phyloP scores from a whole-genome alignment of 2,113 vertebrate genomes.

The Blennius ocellaris region DNA sequence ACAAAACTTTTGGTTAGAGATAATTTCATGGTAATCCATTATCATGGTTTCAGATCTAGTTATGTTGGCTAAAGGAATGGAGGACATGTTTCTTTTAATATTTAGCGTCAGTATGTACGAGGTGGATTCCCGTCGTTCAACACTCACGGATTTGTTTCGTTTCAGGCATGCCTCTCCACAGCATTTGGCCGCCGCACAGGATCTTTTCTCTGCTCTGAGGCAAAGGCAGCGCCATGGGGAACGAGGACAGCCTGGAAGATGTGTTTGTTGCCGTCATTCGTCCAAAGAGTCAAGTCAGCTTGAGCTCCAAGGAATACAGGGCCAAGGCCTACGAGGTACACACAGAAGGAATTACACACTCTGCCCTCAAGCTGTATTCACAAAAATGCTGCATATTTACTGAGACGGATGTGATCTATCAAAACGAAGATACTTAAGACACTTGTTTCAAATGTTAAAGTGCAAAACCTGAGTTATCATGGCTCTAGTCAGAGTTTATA shows the following conservation, averaged over 20 bases:
- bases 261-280: constrained; percentile 95
- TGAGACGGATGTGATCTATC: neutral
- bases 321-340: constrained; percentile 96
- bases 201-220: constrained; percentile 53
- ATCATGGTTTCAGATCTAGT: too few relatives aligned
- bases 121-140: too few relatives aligned
- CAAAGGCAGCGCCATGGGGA: constrained; percentile 87
- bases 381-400: neutral
- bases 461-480: too few relatives aligned
- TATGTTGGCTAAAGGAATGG: too few relatives aligned
- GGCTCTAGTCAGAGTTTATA: too few relatives aligned
- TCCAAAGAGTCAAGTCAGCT: constrained; percentile 94
- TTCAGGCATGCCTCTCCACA: constrained; percentile 70
- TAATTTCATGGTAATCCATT: too few relatives aligned
- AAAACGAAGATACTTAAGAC: too few relatives aligned
- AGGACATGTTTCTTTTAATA: too few relatives aligned
- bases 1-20: too few relatives aligned
- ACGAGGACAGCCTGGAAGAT: constrained; percentile 90
- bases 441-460: too few relatives aligned
- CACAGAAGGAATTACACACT: neutral
- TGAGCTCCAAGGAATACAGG: constrained; percentile 96
- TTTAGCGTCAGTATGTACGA: too few relatives aligned
- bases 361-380: neutral
- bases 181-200: constrained; percentile 61
- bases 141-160: neutral